Base-by-base conservation (phyloP, 1,140 invertebrate species). In the Melitaea cinxia region DNA sequence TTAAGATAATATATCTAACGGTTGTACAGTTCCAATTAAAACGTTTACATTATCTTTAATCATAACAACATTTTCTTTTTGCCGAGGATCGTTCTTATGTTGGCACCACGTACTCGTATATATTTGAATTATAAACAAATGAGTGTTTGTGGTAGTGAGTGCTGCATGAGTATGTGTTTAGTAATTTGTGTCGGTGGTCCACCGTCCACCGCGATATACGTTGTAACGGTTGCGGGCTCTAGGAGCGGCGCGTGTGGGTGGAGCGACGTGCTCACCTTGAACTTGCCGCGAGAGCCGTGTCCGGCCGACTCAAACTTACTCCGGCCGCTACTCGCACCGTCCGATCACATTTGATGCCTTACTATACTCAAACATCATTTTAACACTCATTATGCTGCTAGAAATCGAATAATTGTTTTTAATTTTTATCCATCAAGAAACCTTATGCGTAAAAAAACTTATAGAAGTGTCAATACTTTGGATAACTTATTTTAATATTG, bases 231-330 rank as follows among this genome's bases (percentile, higher is more conserved):
- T 77, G 77, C 77, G 76, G 73, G 68, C 61, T 80, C 61, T 80
- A 74, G 82, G 79, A 80, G 83, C 83, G 81, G 81, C 84, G 78
- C 75, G 85, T 71, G 85, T 87, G 84, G 84, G 87, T 80, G 84
- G 83, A 82, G 85, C 78, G 83, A 89, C 83, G 87, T 74, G 84
- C 78, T 90, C 81, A 85, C 88, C 85, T 88, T 90, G 85, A 90
- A 88, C 88, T 90, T 90, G 88, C 83, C 82, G 80, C 52, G 59
- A 62, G 59, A 54, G 50, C 54, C 42, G 54, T 57, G 54, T 62
- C 49, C 59, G 59, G 28, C 59, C 42, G 21, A 47, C 19, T 47
- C 42, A 23, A 42, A 47, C 42, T 37, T 42, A 30, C 50, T 72
- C 78, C 75, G 66, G 70, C 75, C 66, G 65, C 59, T 39, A 59